A percentile compares a stretch with the other conserved stretches of the same genome.
Conservation (phyloP, 2,888 invertebrate species). For the Heliconius cydno region DNA sequence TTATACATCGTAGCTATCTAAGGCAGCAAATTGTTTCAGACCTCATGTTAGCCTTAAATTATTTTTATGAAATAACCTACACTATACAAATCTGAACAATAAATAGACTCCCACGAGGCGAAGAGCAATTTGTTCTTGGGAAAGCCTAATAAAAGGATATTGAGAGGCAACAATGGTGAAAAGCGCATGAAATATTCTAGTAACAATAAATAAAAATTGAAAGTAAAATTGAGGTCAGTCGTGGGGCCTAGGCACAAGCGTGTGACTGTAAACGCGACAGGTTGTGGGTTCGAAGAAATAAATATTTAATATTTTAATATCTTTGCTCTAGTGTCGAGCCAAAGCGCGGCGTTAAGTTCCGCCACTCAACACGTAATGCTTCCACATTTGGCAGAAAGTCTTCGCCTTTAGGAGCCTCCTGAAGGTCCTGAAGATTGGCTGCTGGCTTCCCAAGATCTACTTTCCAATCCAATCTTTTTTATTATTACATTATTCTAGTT, state of each 20-base stretch:
- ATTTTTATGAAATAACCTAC: slow-evolving; percentile 27
- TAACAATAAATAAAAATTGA: slow-evolving; percentile 31
- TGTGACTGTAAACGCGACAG: no score
- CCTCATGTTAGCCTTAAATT: neutral
- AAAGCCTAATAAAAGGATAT: slow-evolving; percentile 45
- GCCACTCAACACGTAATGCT: no score
- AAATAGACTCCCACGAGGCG: slow-evolving; percentile 39
- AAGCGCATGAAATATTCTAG: slow-evolving; percentile 39
- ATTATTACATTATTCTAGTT: neutral
- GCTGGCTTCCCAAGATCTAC: no score
- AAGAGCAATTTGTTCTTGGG: slow-evolving; percentile 41
- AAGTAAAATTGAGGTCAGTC: no score
- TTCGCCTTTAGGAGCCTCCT: no score
- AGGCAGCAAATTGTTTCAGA: neutral
- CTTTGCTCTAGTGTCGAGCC: no score
- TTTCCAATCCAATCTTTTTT: neutral
- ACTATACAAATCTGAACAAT: slow-evolving; percentile 27
- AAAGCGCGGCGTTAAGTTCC: no score
- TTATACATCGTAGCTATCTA: neutral
- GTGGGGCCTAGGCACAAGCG: no score
- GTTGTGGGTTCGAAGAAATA: no score
- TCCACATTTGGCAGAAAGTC: no score
- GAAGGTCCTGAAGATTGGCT: no score
- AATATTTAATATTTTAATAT: no score
- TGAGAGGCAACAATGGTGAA: slow-evolving; percentile 42